Percentiles rank a stretch among this genome's conserved stretches.
Conservation (phyloP, 1,140 invertebrate genomes). For the Drosophila truncata region DNA sequence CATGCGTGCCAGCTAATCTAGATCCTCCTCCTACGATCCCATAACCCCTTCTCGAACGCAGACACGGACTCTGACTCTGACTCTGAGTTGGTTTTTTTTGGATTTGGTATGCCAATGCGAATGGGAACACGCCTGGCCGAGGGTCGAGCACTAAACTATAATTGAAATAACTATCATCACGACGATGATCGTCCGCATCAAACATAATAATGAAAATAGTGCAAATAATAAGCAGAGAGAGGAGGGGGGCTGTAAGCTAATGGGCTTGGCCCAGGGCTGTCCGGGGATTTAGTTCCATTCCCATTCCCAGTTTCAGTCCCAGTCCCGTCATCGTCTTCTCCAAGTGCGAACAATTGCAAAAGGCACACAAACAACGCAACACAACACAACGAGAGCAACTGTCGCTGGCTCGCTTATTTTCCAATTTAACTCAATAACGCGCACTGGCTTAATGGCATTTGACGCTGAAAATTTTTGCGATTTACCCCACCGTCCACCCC, state of each 20-base stretch:
- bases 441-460: conserved; percentile 79
- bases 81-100: conserved; percentile 1
- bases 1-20: conserved; percentile 27
- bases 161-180: conserved; percentile 53
- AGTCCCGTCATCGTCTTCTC: conserved; percentile 23
- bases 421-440: conserved; percentile 83
- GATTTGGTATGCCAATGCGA: neutral
- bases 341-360: conserved; percentile 78
- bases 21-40: conserved; percentile 14
- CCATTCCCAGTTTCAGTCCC: neutral
- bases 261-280: conserved; percentile 33
- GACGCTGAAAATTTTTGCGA: conserved; percentile 79
- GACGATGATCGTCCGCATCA: conserved; percentile 30
- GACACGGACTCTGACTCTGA: neutral
- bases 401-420: conserved; percentile 79
- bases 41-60: conserved; percentile 44
- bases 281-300: conserved; percentile 16
- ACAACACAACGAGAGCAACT: conserved; percentile 49
- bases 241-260: conserved; percentile 5
- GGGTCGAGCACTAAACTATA: conserved; percentile 36
- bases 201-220: conserved; percentile 63
- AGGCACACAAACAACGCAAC: conserved; percentile 20
- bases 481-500: conserved; percentile 46
- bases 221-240: conserved; percentile 48
- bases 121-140: conserved; percentile 26